Evolutionary conservation across 1,140 invertebrate genomes (phyloP).

Genomic region (Mizuhopecten yessoensis): DNA sequence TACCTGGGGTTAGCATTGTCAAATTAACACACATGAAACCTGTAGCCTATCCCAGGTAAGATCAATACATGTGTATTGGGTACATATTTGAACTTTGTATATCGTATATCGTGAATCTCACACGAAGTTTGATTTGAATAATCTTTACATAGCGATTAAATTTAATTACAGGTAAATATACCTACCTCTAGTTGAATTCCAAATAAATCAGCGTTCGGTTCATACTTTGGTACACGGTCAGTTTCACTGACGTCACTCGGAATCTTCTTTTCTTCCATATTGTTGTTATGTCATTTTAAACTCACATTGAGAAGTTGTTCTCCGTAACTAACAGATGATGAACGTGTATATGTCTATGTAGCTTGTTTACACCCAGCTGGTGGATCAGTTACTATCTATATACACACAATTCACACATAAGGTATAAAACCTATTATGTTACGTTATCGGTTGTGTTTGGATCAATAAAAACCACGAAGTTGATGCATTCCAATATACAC

Average conservation of each 20-base stretch:
- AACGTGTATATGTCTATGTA: not conserved
- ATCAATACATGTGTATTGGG: not conserved
- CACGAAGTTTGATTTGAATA: not conserved
- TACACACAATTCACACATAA: not conserved
- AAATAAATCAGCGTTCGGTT: constrained; percentile 84
- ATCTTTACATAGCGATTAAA: not conserved
- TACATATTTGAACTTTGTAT: not conserved
- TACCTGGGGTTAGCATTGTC: not conserved
- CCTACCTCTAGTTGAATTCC: constrained; percentile 87
- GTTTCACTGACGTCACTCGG: not conserved
- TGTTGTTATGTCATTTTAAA: not conserved
- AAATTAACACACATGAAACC: not conserved
- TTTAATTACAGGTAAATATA: constrained; percentile 45
- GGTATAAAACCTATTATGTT: not conserved
- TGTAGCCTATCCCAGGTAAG: not conserved
- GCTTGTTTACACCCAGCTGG: not conserved
- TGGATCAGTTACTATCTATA: not conserved
- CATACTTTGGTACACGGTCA: not conserved
- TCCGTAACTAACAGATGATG: not conserved
- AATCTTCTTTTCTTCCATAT: constrained; percentile 7
- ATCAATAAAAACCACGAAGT: not conserved
- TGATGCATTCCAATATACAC: constrained; percentile 20
- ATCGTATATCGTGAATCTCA: not conserved
- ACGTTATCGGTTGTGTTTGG: not conserved
- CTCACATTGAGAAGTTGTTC: not conserved